Conservation (phyloP, 2,113 vertebrate genomes). For the Rhadina sibilatrix region DNA sequence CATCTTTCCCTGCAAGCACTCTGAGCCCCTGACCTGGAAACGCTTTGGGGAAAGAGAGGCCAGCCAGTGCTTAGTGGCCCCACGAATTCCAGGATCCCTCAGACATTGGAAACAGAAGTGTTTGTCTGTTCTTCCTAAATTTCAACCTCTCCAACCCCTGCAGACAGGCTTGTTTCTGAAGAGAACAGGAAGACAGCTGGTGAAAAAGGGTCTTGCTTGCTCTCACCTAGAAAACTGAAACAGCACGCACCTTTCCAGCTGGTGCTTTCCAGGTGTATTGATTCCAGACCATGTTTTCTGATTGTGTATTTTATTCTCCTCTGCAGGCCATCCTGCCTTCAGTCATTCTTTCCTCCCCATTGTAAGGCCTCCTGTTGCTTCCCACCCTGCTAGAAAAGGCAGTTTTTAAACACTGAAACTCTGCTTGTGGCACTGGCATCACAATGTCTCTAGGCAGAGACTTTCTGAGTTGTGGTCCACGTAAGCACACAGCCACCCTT, state of each 20-base stretch:
- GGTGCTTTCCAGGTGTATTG: not conserved
- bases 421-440: not conserved
- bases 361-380: not conserved
- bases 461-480: not conserved
- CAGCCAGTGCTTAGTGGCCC: not conserved
- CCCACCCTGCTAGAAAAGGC: not conserved
- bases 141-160: not conserved
- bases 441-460: not conserved
- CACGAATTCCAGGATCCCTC: not conserved
- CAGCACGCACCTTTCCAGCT: rapidly evolving
- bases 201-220: not conserved
- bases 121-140: not conserved
- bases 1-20: not conserved
- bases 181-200: not conserved
- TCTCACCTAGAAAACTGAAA: not conserved
- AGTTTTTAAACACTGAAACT: not conserved
- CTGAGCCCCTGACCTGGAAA: not conserved
- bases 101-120: not conserved
- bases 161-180: not conserved
- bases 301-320: not conserved
- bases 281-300: not conserved
- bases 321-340: not conserved
- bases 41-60: not conserved
- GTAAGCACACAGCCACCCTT: not conserved
- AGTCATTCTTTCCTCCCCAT: not conserved